These are phyloP conservation scores for Phengaris alcon DNA, from an alignment of 2,888 invertebrate species.

Conservation along the genomic window DNA sequence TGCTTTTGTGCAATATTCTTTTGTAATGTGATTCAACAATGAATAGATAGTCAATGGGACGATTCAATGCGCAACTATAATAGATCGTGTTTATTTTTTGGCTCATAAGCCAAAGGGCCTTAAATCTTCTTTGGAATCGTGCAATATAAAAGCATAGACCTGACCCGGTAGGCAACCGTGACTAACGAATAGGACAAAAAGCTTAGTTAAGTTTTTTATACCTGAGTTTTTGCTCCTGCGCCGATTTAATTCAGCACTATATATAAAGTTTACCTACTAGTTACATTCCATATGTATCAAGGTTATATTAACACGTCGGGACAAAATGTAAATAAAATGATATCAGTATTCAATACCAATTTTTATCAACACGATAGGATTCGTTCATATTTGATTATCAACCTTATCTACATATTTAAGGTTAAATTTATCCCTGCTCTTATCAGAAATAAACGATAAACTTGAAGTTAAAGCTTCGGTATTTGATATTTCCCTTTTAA, in stretches of 20 bases:
- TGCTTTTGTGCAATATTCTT: conserved; percentile 61
- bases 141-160: conserved; percentile 67
- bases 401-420: conserved; percentile 40
- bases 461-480: background rate
- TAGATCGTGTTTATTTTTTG: conserved; percentile 71
- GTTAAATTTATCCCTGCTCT: conserved; percentile 36
- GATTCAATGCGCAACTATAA: conserved; percentile 73
- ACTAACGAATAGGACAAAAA: conserved; percentile 52
- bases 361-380: conserved; percentile 50
- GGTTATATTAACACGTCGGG: conserved; percentile 46
- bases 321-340: conserved; percentile 59
- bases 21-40: conserved; percentile 69
- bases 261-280: background rate
- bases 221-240: conserved; percentile 41
- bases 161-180: conserved; percentile 67
- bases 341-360: conserved; percentile 58
- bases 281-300: conserved; percentile 33
- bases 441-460: conserved; percentile 31
- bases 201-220: conserved; percentile 47
- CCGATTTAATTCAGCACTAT: conserved; percentile 11
- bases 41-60: conserved; percentile 67
- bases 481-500: too few species aligned
- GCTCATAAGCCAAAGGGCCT: conserved; percentile 57
- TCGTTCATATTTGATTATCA: conserved; percentile 47
- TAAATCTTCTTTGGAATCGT: conserved; percentile 66